Conservation (phyloP, 1,140 invertebrate genomes). For the Neodiprion fabricii region DNA sequence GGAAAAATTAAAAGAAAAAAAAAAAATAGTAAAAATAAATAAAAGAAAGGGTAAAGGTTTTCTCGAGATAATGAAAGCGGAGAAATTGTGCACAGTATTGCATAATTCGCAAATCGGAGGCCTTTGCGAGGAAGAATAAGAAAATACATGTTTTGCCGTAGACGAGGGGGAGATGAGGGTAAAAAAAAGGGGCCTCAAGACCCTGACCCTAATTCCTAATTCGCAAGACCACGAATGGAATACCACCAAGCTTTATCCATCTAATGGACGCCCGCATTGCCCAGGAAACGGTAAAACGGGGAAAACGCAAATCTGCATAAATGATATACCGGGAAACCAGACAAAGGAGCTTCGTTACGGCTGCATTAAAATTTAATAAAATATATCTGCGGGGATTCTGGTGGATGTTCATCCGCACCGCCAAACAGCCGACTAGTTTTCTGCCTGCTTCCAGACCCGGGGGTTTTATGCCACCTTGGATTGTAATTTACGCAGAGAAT, state of each 20-base stretch:
- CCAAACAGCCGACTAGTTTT: not conserved
- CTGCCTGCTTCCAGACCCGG: not conserved
- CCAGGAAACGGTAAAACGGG: constrained; percentile 2
- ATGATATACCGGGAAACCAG: constrained; percentile 1
- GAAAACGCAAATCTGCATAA: not conserved
- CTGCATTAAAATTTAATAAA: constrained; percentile 6
- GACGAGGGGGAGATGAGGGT: not conserved
- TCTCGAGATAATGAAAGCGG: too few species aligned
- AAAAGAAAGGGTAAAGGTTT: too few species aligned
- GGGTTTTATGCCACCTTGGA: too few species aligned
- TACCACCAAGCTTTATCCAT: not conserved
- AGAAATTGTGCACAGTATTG: too few species aligned
- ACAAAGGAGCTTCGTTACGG: not conserved
- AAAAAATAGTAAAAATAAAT: too few species aligned
- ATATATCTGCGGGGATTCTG: not conserved
- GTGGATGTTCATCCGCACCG: not conserved
- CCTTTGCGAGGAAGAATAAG: too few species aligned
- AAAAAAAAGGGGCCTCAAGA: not conserved
- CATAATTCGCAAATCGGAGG: too few species aligned
- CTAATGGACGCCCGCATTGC: not conserved
- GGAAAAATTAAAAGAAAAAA: too few species aligned
- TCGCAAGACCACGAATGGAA: not conserved
- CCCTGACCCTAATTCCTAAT: not conserved
- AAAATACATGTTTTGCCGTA: too few species aligned
- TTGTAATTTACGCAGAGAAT: too few species aligned